Base-by-base conservation (phyloP, 2,888 invertebrate genomes). In the Sarcophaga rosellei region DNA sequence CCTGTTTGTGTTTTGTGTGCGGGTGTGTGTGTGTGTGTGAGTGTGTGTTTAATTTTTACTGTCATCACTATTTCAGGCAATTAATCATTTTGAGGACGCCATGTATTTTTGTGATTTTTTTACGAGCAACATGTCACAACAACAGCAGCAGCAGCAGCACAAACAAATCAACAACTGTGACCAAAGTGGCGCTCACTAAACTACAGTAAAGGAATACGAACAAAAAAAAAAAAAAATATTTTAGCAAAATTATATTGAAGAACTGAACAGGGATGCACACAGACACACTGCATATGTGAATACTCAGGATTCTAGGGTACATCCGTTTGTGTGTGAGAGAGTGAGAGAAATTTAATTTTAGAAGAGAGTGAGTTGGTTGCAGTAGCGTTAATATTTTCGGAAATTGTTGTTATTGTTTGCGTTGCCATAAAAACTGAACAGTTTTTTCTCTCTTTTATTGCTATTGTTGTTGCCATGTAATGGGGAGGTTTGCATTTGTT, bases 51-150 rank as follows among this genome's bases (percentile, higher is more conserved):
- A 66, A 59, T 63, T 78, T 74, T 57, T 23, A 72, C 73, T 83
- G 87, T 88, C 88, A 87, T 78, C 88, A 80, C 77, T 86, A 77
- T 66, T 85, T 76, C 53, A 35, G 83, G 85, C 89, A 88, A 91
- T 91, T 91, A 91, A 91, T 91, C 92, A 91, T 90, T 83, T 78
- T 88, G 88, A 88, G 88, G 89, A 88, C 25, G 47, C 68, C 78
- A 81, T 75, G 35, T 72, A 87, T 83, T 88, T 89, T 89, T 89
- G 88, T 88, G 90, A 90, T 91, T 91, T 91, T 91, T 91, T 92
- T 91, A 91, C 90, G 91, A 91, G 88, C 86, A 74, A 74, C 73
- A 84, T 88, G 88, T 88, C 88, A 88, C 79, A 84, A 81, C 81
- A 83, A 59, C 63, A 66, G 77, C 74, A 79, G 8, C 53, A 17